Evolutionary conservation across 2,797 vertebrate species (phyloP).

Genomic region (Pangasius larnaudii): DNA sequence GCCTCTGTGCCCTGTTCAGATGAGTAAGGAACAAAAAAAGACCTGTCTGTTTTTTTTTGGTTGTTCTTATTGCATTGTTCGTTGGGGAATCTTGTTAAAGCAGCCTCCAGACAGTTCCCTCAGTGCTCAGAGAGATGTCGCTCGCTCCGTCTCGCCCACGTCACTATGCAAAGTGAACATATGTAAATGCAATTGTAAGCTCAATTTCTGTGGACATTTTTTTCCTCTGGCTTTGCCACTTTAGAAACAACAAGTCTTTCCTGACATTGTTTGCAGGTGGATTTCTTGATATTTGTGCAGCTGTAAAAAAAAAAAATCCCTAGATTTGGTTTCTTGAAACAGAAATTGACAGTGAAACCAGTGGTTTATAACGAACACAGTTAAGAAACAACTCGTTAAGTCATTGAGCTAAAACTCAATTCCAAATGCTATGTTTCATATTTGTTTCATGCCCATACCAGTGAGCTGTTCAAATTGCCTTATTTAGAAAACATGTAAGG

Average conservation of each 20-base stretch:
- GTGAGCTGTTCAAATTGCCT: background rate
- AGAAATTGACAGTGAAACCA: background rate
- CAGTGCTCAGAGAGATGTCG: slow-evolving; percentile 41
- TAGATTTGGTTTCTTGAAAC: background rate
- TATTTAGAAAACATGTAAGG: background rate
- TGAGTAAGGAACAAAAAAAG: slow-evolving; percentile 57
- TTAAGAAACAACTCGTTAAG: background rate
- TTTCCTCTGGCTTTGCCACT: background rate
- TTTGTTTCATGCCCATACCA: background rate
- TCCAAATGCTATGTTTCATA: background rate
- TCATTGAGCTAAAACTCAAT: background rate
- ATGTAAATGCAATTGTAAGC: slow-evolving; percentile 69
- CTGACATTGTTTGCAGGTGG: background rate
- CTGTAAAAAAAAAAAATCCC: background rate
- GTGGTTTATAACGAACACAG: background rate
- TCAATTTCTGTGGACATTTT: background rate
- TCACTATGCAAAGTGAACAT: slow-evolving; percentile 58
- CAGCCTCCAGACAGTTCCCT: slow-evolving; percentile 56
- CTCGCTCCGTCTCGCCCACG: slow-evolving; percentile 57
- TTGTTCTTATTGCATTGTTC: slow-evolving; percentile 39
- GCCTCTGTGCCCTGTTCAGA: slow-evolving; percentile 53
- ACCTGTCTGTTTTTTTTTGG: slow-evolving; percentile 10
- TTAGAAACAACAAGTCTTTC: background rate
- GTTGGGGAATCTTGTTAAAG: slow-evolving; percentile 57
- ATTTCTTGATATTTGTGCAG: background rate